Evolutionary conservation across 1,140 invertebrate species (phyloP).

Genomic region (Heliconius himera): DNA sequence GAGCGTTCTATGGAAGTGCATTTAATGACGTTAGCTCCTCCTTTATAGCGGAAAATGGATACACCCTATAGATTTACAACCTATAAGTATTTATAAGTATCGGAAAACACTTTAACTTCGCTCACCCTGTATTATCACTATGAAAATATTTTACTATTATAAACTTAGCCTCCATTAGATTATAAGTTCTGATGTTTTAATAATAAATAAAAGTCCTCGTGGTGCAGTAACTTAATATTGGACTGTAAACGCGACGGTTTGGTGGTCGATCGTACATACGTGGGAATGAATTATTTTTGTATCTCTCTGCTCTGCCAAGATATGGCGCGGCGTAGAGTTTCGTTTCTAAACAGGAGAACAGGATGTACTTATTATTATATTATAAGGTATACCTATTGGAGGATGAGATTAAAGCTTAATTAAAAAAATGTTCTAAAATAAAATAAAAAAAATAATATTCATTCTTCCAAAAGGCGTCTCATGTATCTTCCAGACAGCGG

Average conservation of each 20-base stretch:
- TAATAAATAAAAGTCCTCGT: too few species aligned
- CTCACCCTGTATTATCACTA: neutral
- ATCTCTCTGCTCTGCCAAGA: too few species aligned
- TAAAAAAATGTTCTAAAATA: neutral
- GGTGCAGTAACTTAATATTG: too few species aligned
- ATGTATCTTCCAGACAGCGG: too few species aligned
- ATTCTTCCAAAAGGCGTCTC: neutral
- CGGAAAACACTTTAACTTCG: slow-evolving; percentile 5
- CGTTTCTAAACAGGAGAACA: too few species aligned
- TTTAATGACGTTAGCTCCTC: slow-evolving; percentile 22
- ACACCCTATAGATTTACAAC: slow-evolving; percentile 13
- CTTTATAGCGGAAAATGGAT: slow-evolving; percentile 18
- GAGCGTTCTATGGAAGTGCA: slow-evolving; percentile 22
- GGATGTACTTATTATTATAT: too few species aligned
- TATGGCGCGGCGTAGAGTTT: too few species aligned
- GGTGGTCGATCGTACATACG: too few species aligned
- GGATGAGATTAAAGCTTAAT: neutral
- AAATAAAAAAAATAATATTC: neutral
- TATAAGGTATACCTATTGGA: too few species aligned
- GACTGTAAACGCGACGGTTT: too few species aligned
- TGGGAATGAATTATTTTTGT: too few species aligned
- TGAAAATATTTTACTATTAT: slow-evolving; percentile 1
- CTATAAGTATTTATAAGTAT: neutral
- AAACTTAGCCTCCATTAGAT: neutral
- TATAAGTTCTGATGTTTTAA: neutral